A percentile compares a stretch with the other conserved stretches of the same genome.
These are phyloP conservation scores for Sorex araneus DNA, from an alignment of 2,113 vertebrate genomes.

Conservation along the genomic window DNA sequence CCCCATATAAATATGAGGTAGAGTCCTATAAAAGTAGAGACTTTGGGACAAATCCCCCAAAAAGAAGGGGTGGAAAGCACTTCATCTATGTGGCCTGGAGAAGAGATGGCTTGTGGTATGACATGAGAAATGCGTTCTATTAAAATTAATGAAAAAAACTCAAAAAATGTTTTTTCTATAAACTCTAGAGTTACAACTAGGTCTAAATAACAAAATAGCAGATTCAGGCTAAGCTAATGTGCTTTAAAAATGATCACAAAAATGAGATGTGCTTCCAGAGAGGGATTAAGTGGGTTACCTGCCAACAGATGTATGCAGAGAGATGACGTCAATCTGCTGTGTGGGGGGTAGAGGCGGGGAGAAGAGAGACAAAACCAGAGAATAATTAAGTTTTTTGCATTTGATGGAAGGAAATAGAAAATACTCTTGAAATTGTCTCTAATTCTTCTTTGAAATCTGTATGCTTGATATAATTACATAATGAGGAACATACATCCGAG, in stretches of 20 bases:
- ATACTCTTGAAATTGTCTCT: neutral
- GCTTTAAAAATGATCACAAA: neutral
- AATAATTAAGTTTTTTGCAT: constrained; percentile 9
- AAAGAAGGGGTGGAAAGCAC: neutral
- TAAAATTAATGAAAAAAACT: neutral
- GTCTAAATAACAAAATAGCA: constrained; percentile 22
- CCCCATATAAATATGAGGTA: too few species aligned
- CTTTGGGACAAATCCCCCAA: neutral
- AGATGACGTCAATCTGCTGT: neutral
- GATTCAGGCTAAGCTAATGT: neutral
- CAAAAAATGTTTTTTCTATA: neutral
- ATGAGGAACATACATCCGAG: neutral
- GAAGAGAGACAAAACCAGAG: too few species aligned
- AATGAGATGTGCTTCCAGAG: neutral
- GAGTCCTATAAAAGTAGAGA: too few species aligned
- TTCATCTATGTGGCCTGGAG: neutral
- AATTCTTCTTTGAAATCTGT: neutral
- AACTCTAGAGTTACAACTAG: neutral
- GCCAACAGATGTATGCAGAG: constrained; percentile 7
- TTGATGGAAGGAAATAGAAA: neutral
- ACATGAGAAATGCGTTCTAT: neutral
- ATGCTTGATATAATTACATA: neutral
- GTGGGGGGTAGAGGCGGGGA: too few species aligned
- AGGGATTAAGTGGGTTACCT: neutral
- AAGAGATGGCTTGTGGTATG: neutral